These are phyloP conservation scores for Antrozous pallidus DNA, from an alignment of 2,797 vertebrate species.

Conservation along the genomic window DNA sequence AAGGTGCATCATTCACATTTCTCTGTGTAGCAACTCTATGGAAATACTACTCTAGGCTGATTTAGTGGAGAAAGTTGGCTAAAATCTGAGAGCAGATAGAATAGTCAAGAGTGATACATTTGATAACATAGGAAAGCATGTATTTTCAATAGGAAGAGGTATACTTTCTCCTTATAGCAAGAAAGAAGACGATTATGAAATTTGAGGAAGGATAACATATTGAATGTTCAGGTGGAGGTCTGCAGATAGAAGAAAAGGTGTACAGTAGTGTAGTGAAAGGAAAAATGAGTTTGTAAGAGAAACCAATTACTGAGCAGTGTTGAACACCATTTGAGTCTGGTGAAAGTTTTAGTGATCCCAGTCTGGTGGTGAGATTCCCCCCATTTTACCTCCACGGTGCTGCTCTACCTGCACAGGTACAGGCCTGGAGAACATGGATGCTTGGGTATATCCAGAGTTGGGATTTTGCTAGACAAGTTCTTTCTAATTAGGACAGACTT, in stretches of 20 bases:
- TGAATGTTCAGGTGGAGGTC: neutral
- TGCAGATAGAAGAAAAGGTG: neutral
- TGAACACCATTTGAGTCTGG: neutral
- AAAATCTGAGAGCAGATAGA: neutral
- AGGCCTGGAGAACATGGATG: neutral
- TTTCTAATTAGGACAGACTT: conserved; percentile 1
- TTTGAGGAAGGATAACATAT: neutral
- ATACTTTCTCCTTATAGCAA: neutral
- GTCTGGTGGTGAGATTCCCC: neutral
- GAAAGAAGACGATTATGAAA: neutral
- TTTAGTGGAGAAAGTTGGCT: neutral
- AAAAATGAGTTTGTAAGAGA: neutral
- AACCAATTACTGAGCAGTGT: neutral
- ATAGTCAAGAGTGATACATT: neutral
- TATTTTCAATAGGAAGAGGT: neutral
- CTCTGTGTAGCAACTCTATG: neutral
- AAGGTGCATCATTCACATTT: neutral
- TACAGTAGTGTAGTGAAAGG: neutral
- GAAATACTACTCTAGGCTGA: neutral
- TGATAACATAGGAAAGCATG: neutral
- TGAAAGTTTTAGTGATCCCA: neutral
- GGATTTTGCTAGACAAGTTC: neutral
- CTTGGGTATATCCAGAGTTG: neutral
- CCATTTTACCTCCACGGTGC: neutral
- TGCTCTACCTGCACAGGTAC: neutral